Evolutionary conservation across 2,888 invertebrate genomes (phyloP).

Genomic region (Lasioglossum pauxillum): DNA sequence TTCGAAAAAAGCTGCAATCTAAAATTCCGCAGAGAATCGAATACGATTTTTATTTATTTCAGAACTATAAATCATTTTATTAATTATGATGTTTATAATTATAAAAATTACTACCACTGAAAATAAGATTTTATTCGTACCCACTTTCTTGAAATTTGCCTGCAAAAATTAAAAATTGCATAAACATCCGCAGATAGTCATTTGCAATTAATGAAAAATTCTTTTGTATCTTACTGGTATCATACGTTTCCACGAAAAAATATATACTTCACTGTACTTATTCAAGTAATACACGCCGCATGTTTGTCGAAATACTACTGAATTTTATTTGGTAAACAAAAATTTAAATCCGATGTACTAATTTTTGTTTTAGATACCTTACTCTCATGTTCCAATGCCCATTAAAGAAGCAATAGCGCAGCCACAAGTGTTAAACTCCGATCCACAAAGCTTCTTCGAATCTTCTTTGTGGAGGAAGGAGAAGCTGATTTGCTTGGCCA

Average conservation of each 20-base stretch:
- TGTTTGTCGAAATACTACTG: neutral
- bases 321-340: neutral
- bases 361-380: conserved; percentile 57
- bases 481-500: conserved; percentile 77
- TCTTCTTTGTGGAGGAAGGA: conserved; percentile 78
- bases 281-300: neutral
- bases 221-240: no score
- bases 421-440: conserved; percentile 69
- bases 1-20: no score
- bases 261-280: neutral
- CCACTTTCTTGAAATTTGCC: no score
- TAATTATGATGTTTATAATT: no score
- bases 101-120: no score
- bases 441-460: conserved; percentile 75
- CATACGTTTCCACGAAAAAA: neutral
- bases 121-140: no score
- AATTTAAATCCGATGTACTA: neutral
- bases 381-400: conserved; percentile 61
- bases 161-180: no score
- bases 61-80: no score
- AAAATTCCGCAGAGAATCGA: no score
- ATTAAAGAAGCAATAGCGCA: conserved; percentile 71
- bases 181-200: no score
- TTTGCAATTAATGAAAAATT: no score
- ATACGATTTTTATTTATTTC: no score